These are phyloP conservation scores for Xylocopa sonorina DNA, from an alignment of 1,140 invertebrate species.

Conservation along the genomic window DNA sequence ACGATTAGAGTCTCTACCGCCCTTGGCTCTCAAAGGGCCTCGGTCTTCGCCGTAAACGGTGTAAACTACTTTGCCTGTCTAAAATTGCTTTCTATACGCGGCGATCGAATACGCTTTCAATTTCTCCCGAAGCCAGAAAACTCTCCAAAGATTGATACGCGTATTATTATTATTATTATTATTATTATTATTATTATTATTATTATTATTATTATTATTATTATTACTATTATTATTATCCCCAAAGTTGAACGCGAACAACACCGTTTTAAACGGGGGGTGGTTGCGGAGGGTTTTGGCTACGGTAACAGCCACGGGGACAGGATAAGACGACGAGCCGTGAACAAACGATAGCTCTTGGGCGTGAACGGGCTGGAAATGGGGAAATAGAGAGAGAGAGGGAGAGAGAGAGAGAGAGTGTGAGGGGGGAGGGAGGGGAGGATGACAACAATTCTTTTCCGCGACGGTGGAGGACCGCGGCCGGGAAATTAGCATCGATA, in stretches of 20 bases:
- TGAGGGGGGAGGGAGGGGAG: conserved; percentile 6
- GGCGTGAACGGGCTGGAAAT: conserved; percentile 30
- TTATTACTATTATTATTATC: no score
- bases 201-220: no score
- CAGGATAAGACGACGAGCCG: conserved; percentile 51
- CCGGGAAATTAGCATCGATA: conserved; percentile 82
- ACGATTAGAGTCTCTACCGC: conserved; percentile 61
- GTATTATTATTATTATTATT: no score
- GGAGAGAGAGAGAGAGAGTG: conserved; percentile 1
- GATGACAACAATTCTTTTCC: conserved; percentile 77
- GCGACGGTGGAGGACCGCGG: conserved; percentile 70
- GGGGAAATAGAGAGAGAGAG: no score
- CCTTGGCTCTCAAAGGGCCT: conserved; percentile 58
- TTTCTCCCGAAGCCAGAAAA: no score
- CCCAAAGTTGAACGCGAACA: conserved; percentile 24
- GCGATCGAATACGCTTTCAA: conserved; percentile 58
- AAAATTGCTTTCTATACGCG: conserved; percentile 66
- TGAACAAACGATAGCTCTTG: background rate
- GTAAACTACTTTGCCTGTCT: conserved; percentile 65
- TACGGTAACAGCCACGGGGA: conserved; percentile 59
- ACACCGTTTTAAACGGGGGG: conserved; percentile 65
- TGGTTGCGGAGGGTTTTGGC: conserved; percentile 47
- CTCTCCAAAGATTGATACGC: no score
- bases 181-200: no score
- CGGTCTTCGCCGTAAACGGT: conserved; percentile 60